Conservation (phyloP, 2,888 invertebrate genomes). For the Pyralis farinalis region DNA sequence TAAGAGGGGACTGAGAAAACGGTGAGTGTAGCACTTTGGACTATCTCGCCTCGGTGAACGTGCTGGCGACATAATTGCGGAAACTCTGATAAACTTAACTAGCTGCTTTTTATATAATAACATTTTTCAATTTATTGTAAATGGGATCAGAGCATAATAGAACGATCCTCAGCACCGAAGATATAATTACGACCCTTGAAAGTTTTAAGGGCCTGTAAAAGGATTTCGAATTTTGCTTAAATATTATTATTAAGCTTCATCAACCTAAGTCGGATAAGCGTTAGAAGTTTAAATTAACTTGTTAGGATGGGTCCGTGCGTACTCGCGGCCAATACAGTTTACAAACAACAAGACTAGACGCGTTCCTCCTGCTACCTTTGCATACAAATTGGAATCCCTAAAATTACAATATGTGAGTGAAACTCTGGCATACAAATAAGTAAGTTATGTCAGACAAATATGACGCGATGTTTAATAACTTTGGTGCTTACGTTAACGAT, state of each 20-base stretch:
- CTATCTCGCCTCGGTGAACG: neutral
- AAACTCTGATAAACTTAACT: neutral
- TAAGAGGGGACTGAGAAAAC: neutral
- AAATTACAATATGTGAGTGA: constrained; percentile 42
- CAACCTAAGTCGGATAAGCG: constrained; percentile 56
- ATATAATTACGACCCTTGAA: constrained; percentile 1
- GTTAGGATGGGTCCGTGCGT: constrained; percentile 45
- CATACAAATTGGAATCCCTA: constrained; percentile 56
- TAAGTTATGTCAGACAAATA: neutral
- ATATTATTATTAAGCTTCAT: constrained; percentile 50
- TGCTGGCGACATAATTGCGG: neutral
- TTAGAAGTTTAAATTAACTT: constrained; percentile 71
- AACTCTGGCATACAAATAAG: constrained; percentile 23
- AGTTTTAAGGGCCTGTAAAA: constrained; percentile 9
- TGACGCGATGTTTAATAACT: neutral
- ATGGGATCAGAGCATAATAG: neutral
- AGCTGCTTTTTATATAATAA: neutral
- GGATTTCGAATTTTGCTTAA: constrained; percentile 48
- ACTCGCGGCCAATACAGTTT: constrained; percentile 39
- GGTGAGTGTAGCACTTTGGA: neutral
- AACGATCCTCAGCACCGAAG: neutral
- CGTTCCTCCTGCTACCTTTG: constrained; percentile 36
- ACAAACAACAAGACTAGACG: constrained; percentile 44
- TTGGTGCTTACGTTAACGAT: no score
- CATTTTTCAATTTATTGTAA: neutral